Evolutionary conservation across 30 jellyfish, hydroid and myxozoan species (phyloP), one percentile per base, ranked within the genome.

Genomic region (Rhopilema esculentum): DNA sequence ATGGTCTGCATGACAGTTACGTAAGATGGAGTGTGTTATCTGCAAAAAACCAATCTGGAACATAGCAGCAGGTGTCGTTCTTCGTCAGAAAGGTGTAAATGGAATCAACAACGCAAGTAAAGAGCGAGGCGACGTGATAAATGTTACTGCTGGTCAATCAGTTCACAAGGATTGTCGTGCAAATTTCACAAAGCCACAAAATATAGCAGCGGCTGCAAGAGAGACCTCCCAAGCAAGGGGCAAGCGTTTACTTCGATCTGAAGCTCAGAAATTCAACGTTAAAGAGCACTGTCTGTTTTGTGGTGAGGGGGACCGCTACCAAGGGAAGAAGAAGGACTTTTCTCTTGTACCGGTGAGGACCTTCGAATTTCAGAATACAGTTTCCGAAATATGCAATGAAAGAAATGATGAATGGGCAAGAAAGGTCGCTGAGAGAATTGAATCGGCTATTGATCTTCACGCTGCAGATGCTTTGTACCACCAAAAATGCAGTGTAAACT

Each of bases 401-500:
- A 82, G 86, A 82, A 26, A 48, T 25, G 91, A 82, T 24, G 88
- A 49, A 23, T 82, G 91, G 91, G 86, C 75, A 66, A 66, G 66
- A 48, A 82, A 66, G 62, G 75, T 69, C 21, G 24, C 64, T 51
- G 86, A 65, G 23, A 82, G 88, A 31, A 19, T 82, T 21, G 71
- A 66, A 65, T 66, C 63, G 66, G 91, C 69, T 15, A 66, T 66
- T 27, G 91, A 82, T 48, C 80, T 82, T 9, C 91, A 65, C 62
- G 91, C 88, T 29, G 91, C 86, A 66, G 91, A 82, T 40, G 75
- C 91, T 30, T 23, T 82, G 75, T 69, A 82, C 83, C 87, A 53
- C 87, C 87, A 32, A 82, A 28, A 22, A 29, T 67, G 91, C 66
- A 69, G 87, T 82, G 91, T 82, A 69, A 28, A 82, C 79, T 82